Evolutionary conservation across 2,797 vertebrate genomes (phyloP).

Genomic region (Corythornis leucogaster): DNA sequence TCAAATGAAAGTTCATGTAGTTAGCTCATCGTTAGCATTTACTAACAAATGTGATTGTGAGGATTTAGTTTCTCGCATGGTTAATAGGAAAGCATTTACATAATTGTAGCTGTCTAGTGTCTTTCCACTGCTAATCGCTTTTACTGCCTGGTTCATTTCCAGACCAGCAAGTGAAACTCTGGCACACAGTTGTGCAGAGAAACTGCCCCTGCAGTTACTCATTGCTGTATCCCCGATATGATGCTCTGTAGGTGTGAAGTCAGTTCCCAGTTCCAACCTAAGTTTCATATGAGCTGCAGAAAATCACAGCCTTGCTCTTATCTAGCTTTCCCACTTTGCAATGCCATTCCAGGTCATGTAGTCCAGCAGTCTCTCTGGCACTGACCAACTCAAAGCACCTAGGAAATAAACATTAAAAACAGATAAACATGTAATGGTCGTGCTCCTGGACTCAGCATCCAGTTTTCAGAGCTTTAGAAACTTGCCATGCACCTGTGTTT

Average conservation of each 20-base stretch:
- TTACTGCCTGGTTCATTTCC: slow-evolving; percentile 71
- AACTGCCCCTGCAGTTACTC: background rate
- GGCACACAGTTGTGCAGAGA: slow-evolving; percentile 43
- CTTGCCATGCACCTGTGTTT: background rate
- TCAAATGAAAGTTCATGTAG: slow-evolving; percentile 75
- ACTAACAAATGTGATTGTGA: slow-evolving; percentile 77
- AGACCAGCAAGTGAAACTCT: slow-evolving; percentile 71
- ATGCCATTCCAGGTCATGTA: rapidly evolving
- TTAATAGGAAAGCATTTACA: slow-evolving; percentile 80
- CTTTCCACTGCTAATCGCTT: slow-evolving; percentile 77
- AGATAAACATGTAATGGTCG: background rate
- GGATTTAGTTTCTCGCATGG: slow-evolving; percentile 77
- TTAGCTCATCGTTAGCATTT: slow-evolving; percentile 80
- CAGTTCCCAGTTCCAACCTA: background rate
- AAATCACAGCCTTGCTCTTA: background rate
- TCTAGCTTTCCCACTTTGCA: background rate
- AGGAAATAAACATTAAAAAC: background rate
- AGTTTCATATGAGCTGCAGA: background rate
- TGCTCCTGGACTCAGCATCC: background rate
- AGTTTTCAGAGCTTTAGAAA: background rate
- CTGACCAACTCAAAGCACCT: background rate
- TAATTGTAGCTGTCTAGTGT: slow-evolving; percentile 79
- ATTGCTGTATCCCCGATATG: background rate
- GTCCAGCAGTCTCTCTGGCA: background rate
- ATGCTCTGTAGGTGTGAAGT: background rate